phyloP scores from a whole-genome alignment of 2,888 invertebrate genomes.

The Cantharis lateralis region DNA sequence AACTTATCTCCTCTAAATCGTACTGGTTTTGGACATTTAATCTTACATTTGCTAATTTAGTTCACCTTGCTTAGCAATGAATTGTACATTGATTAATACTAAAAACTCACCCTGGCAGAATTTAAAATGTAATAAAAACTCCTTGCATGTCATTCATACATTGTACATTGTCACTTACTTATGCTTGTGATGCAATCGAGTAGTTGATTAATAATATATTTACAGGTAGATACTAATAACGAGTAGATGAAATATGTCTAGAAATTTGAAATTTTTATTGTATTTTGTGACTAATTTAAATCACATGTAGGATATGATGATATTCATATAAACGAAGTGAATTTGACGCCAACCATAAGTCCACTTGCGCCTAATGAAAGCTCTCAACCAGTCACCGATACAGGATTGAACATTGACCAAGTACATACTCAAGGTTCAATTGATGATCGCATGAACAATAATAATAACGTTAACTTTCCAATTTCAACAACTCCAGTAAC shows the following conservation, averaged over 20 bases:
- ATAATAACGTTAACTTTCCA: not conserved
- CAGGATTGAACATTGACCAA: not conserved
- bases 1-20: not conserved
- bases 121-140: not conserved
- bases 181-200: not conserved
- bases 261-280: not conserved
- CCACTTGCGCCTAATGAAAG: not conserved
- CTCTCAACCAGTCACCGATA: not conserved
- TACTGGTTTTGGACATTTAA: not conserved
- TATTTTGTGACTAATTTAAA: not conserved
- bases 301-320: not conserved
- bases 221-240: not conserved
- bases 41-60: not conserved
- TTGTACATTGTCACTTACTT: not conserved
- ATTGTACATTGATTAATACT: not conserved
- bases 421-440: not conserved
- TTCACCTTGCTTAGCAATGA: not conserved
- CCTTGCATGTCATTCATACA: not conserved
- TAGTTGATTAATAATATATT: not conserved
- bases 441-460: not conserved
- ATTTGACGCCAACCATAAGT: not conserved
- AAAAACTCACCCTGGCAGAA: not conserved
- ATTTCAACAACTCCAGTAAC: not conserved
- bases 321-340: not conserved
- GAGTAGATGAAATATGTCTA: not conserved